phyloP scores from a whole-genome alignment of 2,888 invertebrate genomes.

The Ethmia dodecea region DNA sequence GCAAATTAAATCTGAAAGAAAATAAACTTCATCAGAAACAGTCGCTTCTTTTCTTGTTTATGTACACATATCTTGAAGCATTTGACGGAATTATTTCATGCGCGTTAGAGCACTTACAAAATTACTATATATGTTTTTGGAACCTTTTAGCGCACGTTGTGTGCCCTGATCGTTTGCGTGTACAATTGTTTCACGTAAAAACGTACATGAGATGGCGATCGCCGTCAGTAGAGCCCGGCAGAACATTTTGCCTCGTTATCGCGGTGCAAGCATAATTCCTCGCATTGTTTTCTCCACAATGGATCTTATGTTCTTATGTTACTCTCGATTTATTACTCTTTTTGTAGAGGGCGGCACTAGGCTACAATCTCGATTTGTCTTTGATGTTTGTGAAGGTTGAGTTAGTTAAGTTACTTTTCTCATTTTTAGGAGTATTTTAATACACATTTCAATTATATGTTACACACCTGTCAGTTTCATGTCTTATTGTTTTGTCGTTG shows the following conservation, averaged over 20 bases:
- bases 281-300: conserved; percentile 27
- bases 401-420: too few relatives aligned
- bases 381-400: too few relatives aligned
- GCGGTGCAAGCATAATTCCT: conserved; percentile 20
- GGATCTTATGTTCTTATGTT: conserved; percentile 8
- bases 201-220: conserved; percentile 66
- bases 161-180: conserved; percentile 41
- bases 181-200: conserved; percentile 36
- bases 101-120: conserved; percentile 11
- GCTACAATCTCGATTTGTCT: too few relatives aligned
- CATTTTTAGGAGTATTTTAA: too few relatives aligned
- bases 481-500: too few relatives aligned
- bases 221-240: conserved; percentile 49
- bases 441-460: too few relatives aligned
- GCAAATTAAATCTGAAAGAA: conserved; percentile 62
- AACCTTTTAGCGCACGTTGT: conserved; percentile 60
- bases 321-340: too few relatives aligned
- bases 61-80: background rate
- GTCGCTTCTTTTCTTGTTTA: conserved; percentile 4
- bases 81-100: background rate
- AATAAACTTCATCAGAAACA: conserved; percentile 1
- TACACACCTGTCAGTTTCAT: too few relatives aligned
- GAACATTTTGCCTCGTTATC: conserved; percentile 54
- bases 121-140: conserved; percentile 33
- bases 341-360: too few relatives aligned